These are phyloP conservation scores for Mastacembelus armatus DNA, from an alignment of 2,797 vertebrate genomes.

Conservation along the genomic window DNA sequence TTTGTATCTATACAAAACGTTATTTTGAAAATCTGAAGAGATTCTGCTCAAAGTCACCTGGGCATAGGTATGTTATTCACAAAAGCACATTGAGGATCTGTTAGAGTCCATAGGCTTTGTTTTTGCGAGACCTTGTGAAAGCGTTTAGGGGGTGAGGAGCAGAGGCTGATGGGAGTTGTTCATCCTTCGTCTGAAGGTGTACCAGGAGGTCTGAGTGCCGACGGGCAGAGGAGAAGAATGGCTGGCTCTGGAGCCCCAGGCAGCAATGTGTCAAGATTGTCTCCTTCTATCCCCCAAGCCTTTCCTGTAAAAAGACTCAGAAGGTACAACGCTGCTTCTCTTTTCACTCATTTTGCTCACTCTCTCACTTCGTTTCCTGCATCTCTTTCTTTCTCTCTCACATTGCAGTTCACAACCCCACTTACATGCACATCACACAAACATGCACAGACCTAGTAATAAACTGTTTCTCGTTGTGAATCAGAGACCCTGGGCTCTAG, in stretches of 20 bases:
- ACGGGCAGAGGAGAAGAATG: conserved; percentile 87
- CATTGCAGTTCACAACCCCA: conserved; percentile 17
- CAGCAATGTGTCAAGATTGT: conserved; percentile 89
- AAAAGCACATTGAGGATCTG: conserved; percentile 14
- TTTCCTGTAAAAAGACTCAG: conserved; percentile 88
- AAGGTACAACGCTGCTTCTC: conserved; percentile 70
- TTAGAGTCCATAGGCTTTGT: conserved; percentile 16
- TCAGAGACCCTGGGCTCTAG: conserved; percentile 42
- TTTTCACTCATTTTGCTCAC: conserved; percentile 1
- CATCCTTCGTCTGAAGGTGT: conserved; percentile 84
- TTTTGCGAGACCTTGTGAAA: conserved; percentile 30
- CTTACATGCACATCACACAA: conserved; percentile 38
- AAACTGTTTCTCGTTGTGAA: conserved; percentile 60
- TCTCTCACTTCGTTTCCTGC: conserved; percentile 33
- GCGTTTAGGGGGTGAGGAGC: conserved; percentile 25
- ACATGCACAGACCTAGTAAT: conserved; percentile 50
- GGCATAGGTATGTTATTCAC: conserved; percentile 29
- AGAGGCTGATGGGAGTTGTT: conserved; percentile 62
- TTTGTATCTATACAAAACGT: conserved; percentile 8
- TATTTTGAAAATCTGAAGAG: conserved; percentile 13
- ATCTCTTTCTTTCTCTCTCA: conserved; percentile 1
- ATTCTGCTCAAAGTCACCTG: conserved; percentile 7
- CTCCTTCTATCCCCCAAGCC: conserved; percentile 89
- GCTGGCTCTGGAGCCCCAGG: conserved; percentile 94
- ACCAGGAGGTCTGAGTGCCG: conserved; percentile 90